Base-by-base conservation (phyloP, 2,888 invertebrate species). In the Embidobia sp. region DNA sequence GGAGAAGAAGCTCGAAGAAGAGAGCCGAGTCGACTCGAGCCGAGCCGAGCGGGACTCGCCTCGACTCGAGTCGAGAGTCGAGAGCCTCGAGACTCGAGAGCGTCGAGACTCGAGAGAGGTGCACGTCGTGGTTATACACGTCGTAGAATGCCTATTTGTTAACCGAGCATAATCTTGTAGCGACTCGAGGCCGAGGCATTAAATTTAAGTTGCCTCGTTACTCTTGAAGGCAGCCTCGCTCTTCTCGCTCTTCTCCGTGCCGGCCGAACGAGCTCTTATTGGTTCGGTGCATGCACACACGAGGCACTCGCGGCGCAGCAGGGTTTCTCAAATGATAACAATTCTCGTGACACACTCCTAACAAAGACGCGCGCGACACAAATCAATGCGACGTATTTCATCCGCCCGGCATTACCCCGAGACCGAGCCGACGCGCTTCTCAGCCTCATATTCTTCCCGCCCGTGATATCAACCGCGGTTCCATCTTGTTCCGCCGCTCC, bases 281-380 rank as follows among this genome's bases (percentile, higher is more conserved):
- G 73, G 57, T 42, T 61, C 55, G 37, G 66, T 78, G 67, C 70
- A 72, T 51, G 66, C 74, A 70, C 57, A 16, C 35, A 35, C 37
- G 37, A 10, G 64, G 18, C 37, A 27, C 42, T 51, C 46, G 53
- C 42, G 46, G 48, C 75, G 69, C 63, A 76, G 69, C 75, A 76
- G 69, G 75, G 69, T 63, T 69, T 69, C 69, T 75, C 69, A 76
- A 69, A 69, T 76, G 59, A 77, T 77, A 70, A 76, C 70, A 76
- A 76, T 93, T 92, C 81, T 91, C 94, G 7, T 73, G 66, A 66
- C 66, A 51, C 64, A 27, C 57, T 29, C 15, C 26, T 11, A 10
- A 44, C 53, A 66, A 66, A 66, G 66, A 66, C 53, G 46, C 53
- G 51, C 49, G 61, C 49, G 49, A 40, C 46, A 15, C 26, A 40